Conservation (phyloP, 2,113 vertebrate genomes). For the Turnix velox region DNA sequence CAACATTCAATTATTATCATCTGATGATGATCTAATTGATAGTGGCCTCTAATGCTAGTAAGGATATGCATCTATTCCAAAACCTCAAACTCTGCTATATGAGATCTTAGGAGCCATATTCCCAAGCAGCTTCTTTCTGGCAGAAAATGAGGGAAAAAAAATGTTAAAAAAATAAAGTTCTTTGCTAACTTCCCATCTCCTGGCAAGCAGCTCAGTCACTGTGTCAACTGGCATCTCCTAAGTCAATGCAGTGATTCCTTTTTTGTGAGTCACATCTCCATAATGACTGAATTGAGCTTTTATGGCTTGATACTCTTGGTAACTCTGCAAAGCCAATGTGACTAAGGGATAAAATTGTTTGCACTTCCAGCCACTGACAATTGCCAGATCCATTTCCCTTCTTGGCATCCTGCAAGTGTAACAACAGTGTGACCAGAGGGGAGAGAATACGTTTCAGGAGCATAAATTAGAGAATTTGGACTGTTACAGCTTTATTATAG, state of each 20-base stretch:
- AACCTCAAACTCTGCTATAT: not conserved
- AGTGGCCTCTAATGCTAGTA: not conserved
- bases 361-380: conserved; percentile 1
- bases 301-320: not conserved
- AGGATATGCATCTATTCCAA: not conserved
- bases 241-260: not conserved
- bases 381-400: conserved; percentile 47
- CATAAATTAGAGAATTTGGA: conserved; percentile 21
- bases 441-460: conserved; percentile 10
- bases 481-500: conserved; percentile 13
- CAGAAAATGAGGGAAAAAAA: not conserved
- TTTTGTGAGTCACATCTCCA: conserved; percentile 2
- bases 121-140: not conserved
- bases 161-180: not conserved
- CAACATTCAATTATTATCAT: not conserved
- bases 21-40: not conserved
- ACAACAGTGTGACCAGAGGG: not conserved
- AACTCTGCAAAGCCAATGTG: not conserved
- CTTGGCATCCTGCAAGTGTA: conserved; percentile 12
- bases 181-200: not conserved
- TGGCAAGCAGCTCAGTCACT: not conserved
- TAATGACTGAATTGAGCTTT: not conserved
- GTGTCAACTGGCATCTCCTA: not conserved
- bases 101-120: not conserved
- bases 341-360: conserved; percentile 14